Evolutionary conservation across 2,797 vertebrate species (phyloP), one percentile per base, ranked within the genome.

Genomic region (Phoeniculus purpureus): DNA sequence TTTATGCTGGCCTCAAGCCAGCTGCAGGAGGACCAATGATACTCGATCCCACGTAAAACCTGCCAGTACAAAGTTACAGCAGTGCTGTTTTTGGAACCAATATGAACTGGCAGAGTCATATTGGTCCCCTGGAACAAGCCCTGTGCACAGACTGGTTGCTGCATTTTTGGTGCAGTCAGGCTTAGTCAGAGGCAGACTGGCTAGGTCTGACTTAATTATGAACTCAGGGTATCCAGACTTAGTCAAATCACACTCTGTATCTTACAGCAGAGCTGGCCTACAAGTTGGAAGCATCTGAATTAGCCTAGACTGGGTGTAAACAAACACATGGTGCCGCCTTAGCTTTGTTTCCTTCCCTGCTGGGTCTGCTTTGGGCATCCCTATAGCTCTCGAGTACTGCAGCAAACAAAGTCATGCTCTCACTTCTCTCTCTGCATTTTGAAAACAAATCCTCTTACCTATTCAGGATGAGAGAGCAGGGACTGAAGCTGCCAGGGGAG

Each of bases 51-150:
- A 3, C 84, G 40, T 47, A 75, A 68, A 81, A 70, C 48, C 92
- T 89, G 95, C 94, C 92, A 94, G 85, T 68, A 89, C 79, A 92
- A 94, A 95, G 94, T 83, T 92, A 72, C 60, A 22, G 52, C 25
- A 1, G 48, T 87, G 82, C 82, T 94, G 94, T 7, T 96, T 92
- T 94, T 89, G 92, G 93, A 94, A 81, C 70, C 59, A 89, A 83
- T 0, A 0, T 75, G 90, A 94, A 92, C 76, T 21, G 10, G 89
- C 85, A 85, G 90, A 94, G 81, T 81, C 73, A 65, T 91, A 92
- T 65, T 3, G 7, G 76, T 85, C 21, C 51, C 79, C 76, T 87
- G 90, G 86, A 96, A 94, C 60, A 75, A 87, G 68, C 65, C 61
- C 72, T 45, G 40, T 0, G 2, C 54, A 58, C 90, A 77, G 65